Evolutionary conservation across 1,140 invertebrate genomes (phyloP).

Genomic region (Linepithema humile): DNA sequence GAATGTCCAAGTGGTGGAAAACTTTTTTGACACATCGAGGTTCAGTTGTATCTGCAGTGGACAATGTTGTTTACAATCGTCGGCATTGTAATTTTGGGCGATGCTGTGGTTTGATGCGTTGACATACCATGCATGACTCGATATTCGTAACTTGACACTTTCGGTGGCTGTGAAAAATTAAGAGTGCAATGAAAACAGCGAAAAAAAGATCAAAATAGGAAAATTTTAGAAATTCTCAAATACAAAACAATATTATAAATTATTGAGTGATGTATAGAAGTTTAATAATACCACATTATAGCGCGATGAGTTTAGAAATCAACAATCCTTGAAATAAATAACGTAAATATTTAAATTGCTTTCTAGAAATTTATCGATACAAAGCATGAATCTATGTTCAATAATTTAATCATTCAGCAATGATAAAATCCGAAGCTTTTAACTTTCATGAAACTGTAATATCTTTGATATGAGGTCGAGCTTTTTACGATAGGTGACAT

Average conservation of each 20-base stretch:
- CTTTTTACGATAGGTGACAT: not conserved
- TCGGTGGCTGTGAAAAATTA: not conserved
- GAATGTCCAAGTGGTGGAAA: not conserved
- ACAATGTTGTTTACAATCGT: slow-evolving; percentile 40
- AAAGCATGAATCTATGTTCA: not conserved
- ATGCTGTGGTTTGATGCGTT: slow-evolving; percentile 44
- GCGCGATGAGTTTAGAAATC: too few relatives aligned
- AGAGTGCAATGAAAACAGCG: not conserved
- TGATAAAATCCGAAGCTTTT: not conserved
- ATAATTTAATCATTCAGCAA: slow-evolving; percentile 1
- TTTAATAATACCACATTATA: too few relatives aligned
- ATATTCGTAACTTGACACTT: slow-evolving; percentile 27
- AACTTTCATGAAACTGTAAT: not conserved
- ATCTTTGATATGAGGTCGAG: not conserved
- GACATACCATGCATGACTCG: not conserved
- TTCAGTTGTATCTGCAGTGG: slow-evolving; percentile 22
- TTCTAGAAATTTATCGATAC: not conserved
- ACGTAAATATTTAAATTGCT: too few relatives aligned
- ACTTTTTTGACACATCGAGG: slow-evolving; percentile 27
- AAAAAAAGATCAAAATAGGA: not conserved
- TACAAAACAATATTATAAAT: not conserved
- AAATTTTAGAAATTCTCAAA: not conserved
- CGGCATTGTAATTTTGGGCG: slow-evolving; percentile 34
- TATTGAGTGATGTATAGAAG: not conserved
- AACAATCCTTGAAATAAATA: too few relatives aligned